Base-by-base conservation (phyloP, 2,113 vertebrate genomes). In the Ptilorrhoa leucosticta region DNA sequence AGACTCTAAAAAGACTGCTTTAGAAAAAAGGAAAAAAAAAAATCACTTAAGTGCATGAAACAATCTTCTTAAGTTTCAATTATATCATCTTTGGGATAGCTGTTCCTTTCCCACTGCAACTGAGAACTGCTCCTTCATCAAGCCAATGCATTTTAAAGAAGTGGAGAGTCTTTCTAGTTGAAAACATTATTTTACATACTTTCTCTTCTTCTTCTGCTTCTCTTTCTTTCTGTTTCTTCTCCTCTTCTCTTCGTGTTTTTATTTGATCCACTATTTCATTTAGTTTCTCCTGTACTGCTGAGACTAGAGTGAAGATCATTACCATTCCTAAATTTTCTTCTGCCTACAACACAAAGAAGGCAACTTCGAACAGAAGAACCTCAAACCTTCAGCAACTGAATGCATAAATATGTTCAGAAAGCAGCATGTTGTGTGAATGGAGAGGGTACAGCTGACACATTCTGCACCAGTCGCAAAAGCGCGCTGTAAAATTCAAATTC, bases 251-350 rank as follows among this genome's bases (percentile, higher is more conserved):
- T 96, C 99, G 98, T 69, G 97, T 99, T 97, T 99, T 99, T 87
- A 99, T 99, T 83, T 98, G 96, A 97, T 99, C 99, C 47, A 99
- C 98, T 70, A 99, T 99, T 98, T 99, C 98, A 86, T 99, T 99
- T 78, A 99, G 98, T 97, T 99, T 99, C 75, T 99, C 99, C 97
- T 99, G 99, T 48, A 99, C 99, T 42, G 99, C 99, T 56, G 99
- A 99, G 37, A 99, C 99, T 93, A 99, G 95, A 33, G 99, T 99
- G 96, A 99, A 99, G 76, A 99, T 99, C 99, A 99, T 99, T 47
- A 99, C 99, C 99, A 99, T 99, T 78, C 99, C 99, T 81, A 99
- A 97, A 95, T 99, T 99, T 95, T 99, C 99, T 93, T 99, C 98
- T 50, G 98, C 98, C 99, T 99, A 66, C 37, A 72, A 96, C 44